Conservation (phyloP, 2,888 invertebrate species). For the Athalia rosae region DNA sequence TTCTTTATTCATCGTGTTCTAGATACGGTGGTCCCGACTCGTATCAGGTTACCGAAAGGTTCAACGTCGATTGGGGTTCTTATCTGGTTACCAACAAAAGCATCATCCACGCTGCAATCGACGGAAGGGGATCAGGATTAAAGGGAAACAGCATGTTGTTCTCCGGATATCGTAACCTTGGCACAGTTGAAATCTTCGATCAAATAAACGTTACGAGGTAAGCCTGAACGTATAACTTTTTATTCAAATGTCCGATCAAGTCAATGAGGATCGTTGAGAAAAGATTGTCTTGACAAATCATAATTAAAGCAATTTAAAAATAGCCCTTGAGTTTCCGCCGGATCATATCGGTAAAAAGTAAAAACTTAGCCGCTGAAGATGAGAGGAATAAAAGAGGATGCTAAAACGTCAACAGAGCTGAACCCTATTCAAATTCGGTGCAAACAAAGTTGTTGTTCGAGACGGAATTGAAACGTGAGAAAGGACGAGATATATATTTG, state of each 20-base stretch:
- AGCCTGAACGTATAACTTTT: constrained; percentile 47
- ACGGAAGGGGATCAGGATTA: constrained; percentile 92
- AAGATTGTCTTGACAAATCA: no score
- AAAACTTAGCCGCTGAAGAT: no score
- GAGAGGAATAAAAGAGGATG: background rate
- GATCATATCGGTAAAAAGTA: no score
- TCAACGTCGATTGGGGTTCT: constrained; percentile 90
- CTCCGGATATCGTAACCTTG: constrained; percentile 87
- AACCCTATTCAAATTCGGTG: background rate
- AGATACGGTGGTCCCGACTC: constrained; percentile 96
- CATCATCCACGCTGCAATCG: constrained; percentile 91
- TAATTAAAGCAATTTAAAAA: no score
- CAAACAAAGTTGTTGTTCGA: no score
- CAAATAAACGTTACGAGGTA: constrained; percentile 90
- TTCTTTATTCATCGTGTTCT: constrained; percentile 55
- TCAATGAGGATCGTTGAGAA: background rate
- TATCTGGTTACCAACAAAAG: constrained; percentile 89
- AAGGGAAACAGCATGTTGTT: constrained; percentile 90
- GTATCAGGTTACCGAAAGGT: constrained; percentile 88
- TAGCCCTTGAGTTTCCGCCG: no score
- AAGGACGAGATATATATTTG: no score
- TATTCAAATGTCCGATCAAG: constrained; percentile 29
- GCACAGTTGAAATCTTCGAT: constrained; percentile 93
- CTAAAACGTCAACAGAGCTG: constrained; percentile 25
- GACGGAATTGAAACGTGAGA: no score